Percentiles rank a stretch among this genome's conserved stretches.
phyloP scores from a whole-genome alignment of 1,140 invertebrate genomes.

The Pseudoatta argentina region DNA sequence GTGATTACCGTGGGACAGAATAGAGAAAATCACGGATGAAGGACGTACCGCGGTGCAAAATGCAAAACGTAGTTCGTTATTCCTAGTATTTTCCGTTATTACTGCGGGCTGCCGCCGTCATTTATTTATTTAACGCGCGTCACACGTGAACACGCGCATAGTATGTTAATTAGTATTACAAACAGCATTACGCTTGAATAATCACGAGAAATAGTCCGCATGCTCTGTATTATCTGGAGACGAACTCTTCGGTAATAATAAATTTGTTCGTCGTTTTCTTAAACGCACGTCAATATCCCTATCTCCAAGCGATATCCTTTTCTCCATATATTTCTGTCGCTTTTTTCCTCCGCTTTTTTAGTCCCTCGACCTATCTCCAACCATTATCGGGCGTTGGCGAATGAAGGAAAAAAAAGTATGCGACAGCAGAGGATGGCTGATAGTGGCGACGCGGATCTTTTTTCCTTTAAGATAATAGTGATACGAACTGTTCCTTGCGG shows the following conservation, averaged over 20 bases:
- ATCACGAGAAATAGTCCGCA: conserved; percentile 21
- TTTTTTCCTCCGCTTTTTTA: conserved; percentile 12
- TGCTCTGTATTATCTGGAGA: not conserved
- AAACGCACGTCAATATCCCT: not conserved
- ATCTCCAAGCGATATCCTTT: conserved; percentile 3
- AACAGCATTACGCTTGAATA: conserved; percentile 20
- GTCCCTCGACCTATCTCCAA: not conserved
- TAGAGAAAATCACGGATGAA: conserved; percentile 3
- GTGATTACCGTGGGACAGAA: conserved; percentile 8
- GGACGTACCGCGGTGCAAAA: not conserved
- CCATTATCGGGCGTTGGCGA: conserved; percentile 27
- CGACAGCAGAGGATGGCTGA: not conserved
- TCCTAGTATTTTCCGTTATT: conserved; percentile 46
- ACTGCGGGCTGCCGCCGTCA: conserved; percentile 9
- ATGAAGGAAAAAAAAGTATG: conserved; percentile 22
- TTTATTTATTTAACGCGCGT: conserved; percentile 51
- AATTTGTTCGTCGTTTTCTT: conserved; percentile 29
- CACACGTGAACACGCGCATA: not conserved
- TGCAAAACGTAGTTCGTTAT: conserved; percentile 16
- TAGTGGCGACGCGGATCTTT: conserved; percentile 22
- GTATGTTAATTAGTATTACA: conserved; percentile 57
- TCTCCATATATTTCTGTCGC: not conserved
- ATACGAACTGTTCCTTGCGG: conserved; percentile 30
- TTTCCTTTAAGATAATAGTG: conserved; percentile 27
- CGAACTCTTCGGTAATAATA: conserved; percentile 9